phyloP scores from a whole-genome alignment of 1,140 invertebrate species.

The Drosophila nigrodunni region DNA sequence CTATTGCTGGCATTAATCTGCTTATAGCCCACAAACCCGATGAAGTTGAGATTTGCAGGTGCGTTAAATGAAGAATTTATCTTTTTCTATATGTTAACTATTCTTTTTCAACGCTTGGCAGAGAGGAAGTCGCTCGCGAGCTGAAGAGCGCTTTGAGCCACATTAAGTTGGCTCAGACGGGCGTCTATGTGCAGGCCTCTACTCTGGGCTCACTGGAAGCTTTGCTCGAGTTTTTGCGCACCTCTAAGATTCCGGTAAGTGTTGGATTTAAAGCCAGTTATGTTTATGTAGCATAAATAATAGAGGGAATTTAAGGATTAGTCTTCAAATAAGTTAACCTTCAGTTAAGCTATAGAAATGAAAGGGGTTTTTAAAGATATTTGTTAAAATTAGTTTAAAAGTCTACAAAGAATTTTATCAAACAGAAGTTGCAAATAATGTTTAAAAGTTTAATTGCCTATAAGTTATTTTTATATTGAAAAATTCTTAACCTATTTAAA shows the following conservation, averaged over 20 bases:
- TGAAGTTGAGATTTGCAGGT: constrained; percentile 94
- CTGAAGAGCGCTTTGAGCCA: constrained; percentile 95
- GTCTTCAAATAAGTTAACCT: too few relatives aligned
- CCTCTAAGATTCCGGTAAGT: constrained; percentile 98
- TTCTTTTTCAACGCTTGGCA: constrained; percentile 64
- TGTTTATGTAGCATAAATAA: too few relatives aligned
- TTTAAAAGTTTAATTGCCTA: too few relatives aligned
- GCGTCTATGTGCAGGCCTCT: constrained; percentile 99
- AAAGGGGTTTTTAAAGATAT: too few relatives aligned
- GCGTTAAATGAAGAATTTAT: constrained; percentile 39
- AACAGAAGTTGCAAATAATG: too few relatives aligned
- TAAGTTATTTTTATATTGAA: too few relatives aligned
- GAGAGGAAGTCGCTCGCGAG: constrained; percentile 92
- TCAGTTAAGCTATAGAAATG: too few relatives aligned
- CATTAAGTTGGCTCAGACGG: constrained; percentile 95
- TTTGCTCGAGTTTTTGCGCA: constrained; percentile 96
- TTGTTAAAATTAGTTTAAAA: too few relatives aligned
- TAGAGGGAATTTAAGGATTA: too few relatives aligned
- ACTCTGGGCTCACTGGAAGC: constrained; percentile 99
- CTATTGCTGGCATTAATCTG: constrained; percentile 96
- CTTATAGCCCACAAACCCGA: constrained; percentile 95
- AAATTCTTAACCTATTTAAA: too few relatives aligned
- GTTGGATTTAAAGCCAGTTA: background rate
- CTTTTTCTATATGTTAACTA: background rate
- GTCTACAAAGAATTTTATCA: too few relatives aligned